Base-by-base conservation (phyloP, 2,113 vertebrate genomes). In the Euleptes europaea region DNA sequence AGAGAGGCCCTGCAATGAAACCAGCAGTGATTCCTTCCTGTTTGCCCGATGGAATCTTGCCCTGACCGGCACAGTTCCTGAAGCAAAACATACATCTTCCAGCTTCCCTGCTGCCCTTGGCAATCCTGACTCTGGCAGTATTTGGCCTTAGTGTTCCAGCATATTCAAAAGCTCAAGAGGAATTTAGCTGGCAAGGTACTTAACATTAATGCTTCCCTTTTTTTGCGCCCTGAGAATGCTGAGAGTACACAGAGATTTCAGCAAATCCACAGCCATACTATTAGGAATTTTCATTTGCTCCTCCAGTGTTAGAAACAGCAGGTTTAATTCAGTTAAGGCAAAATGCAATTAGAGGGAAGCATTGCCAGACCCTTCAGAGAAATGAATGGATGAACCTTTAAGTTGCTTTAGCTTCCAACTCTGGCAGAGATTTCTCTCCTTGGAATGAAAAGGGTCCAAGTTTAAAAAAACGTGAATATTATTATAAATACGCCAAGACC, bases 171-270 rank as follows among this genome's bases (percentile, higher is more conserved):
- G 21, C 67, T 93, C 88, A 86, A 85, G 90, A 94, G 82, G 69
- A 89, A 93, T 91, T 93, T 90, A 85, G 40, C 74, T 93, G 84
- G 89, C 85, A 92, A 93, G 38, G 82, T 88, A 84, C 71, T 94
- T 93, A 86, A 28, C 75, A 76, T 78, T 85, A 91, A 91, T 79
- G 42, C 49, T 85, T 92, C 79, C 77, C 38, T 91, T 94, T 91
- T 93, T 92, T 87, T 84, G 84, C 84, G 74, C 33, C 76, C 70
- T 66, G 80, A 86, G 82, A 86, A 85, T 90, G 76, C 88, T 49
- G 78, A 90, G 57, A 89, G 28, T 67, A 33, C 14, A 88, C 75
- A 93, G 88, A 89, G 73, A 69, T 93, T 92, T 93, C 90, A 92
- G 82, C 90, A 92, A 86, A 88, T 90, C 26, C 80, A 78, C 85